Conservation (phyloP, 92 coral and sea anemone species). For the Scolanthus callimorphus region DNA sequence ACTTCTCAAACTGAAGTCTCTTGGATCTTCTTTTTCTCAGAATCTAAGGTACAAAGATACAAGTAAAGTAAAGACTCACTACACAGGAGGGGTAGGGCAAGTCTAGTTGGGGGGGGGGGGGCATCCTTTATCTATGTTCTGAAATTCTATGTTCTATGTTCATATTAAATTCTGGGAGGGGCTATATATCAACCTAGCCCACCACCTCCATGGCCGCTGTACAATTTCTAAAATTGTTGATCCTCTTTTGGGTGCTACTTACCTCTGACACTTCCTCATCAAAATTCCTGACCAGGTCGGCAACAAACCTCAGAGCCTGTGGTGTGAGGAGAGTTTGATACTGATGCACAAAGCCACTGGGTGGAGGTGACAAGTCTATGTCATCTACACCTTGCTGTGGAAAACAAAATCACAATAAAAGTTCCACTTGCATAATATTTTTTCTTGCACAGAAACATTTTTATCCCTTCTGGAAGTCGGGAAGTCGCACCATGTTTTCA, state of each 20-base stretch:
- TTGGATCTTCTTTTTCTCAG: slow-evolving; percentile 40
- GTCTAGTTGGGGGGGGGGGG: no score
- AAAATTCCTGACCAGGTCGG: slow-evolving; percentile 53
- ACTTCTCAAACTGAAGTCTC: slow-evolving; percentile 46
- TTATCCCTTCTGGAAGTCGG: no score
- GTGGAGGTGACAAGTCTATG: slow-evolving; percentile 53
- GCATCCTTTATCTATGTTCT: no score
- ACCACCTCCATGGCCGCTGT: background rate
- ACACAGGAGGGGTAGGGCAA: no score
- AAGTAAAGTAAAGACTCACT: no score
- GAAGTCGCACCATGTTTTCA: no score
- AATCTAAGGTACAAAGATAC: slow-evolving; percentile 27
- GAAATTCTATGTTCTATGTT: no score
- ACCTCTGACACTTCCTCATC: slow-evolving; percentile 60
- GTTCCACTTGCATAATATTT: background rate
- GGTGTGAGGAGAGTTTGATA: slow-evolving; percentile 68
- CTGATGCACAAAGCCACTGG: slow-evolving; percentile 41
- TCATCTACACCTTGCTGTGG: slow-evolving; percentile 52
- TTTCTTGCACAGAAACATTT: no score
- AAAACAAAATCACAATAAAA: background rate
- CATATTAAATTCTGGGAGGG: no score
- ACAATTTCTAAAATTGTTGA: background rate
- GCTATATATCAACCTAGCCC: no score
- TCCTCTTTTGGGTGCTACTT: no score
- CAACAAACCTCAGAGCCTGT: slow-evolving; percentile 60